A percentile compares a stretch with the other conserved stretches of the same genome.
Evolutionary conservation across 1,140 invertebrate genomes (phyloP).

Genomic region (Apocrypta bakeri): DNA sequence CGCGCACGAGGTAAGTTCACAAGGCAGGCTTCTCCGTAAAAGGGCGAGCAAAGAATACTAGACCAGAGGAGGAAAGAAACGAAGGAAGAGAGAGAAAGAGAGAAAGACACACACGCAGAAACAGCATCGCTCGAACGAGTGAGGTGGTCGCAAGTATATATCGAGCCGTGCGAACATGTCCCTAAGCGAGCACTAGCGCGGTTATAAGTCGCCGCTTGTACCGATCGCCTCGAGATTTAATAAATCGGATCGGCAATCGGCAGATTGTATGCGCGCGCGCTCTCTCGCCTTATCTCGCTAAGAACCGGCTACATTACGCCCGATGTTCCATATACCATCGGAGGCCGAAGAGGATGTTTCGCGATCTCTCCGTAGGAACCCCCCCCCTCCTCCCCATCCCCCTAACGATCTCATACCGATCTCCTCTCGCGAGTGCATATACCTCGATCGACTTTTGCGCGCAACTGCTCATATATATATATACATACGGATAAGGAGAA

Average conservation of each 20-base stretch:
- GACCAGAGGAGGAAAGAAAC: neutral
- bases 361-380: no score
- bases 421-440: neutral
- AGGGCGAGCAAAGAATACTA: no score
- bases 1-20: no score
- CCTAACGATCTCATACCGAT: neutral
- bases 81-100: neutral
- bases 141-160: neutral
- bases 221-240: conserved; percentile 41
- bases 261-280: neutral
- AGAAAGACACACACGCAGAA: neutral
- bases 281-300: neutral
- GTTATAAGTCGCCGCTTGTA: conserved; percentile 33
- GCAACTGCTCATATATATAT: neutral
- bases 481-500: neutral
- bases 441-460: neutral
- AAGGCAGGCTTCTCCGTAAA: neutral
- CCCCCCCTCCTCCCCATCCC: no score
- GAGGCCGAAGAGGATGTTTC: neutral
- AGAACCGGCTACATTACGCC: neutral
- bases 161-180: conserved; percentile 20
- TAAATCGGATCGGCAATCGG: conserved; percentile 40
- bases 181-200: neutral
- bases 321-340: neutral
- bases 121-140: no score